Percentiles rank a stretch among this genome's conserved stretches.
Evolutionary conservation across 2,113 vertebrate species (phyloP).

Genomic region (Morphnarchus princeps): DNA sequence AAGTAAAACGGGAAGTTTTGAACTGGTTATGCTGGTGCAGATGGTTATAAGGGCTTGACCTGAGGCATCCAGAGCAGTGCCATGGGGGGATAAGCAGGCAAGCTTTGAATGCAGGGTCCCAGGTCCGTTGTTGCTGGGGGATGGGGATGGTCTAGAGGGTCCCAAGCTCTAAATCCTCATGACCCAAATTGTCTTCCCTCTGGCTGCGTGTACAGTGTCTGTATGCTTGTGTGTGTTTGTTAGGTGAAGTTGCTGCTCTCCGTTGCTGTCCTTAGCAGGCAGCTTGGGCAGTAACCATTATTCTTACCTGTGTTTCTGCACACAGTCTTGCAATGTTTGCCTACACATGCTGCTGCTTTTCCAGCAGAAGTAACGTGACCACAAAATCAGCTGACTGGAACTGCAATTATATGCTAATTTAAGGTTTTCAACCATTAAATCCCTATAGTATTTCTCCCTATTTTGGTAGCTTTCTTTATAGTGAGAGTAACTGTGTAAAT

Average conservation of each 20-base stretch:
- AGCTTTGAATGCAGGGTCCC: not conserved
- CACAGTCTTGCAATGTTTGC: not conserved
- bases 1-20: not conserved
- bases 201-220: not conserved
- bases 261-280: not conserved
- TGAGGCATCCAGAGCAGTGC: not conserved
- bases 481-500: not conserved
- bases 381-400: not conserved
- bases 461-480: not conserved
- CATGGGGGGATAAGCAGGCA: not conserved
- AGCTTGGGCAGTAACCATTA: not conserved
- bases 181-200: not conserved
- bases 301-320: not conserved
- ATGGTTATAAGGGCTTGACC: not conserved
- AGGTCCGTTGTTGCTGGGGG: not conserved
- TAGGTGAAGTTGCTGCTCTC: not conserved
- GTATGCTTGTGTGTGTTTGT: not conserved
- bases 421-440: not conserved
- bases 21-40: not conserved
- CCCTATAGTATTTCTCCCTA: not conserved
- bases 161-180: not conserved
- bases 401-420: not conserved
- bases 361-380: not conserved
- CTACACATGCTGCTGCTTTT: not conserved
- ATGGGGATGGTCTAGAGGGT: not conserved